A percentile compares a stretch with the other conserved stretches of the same genome.
Conservation (phyloP, 2,888 invertebrate species). For the Agrochola lota region DNA sequence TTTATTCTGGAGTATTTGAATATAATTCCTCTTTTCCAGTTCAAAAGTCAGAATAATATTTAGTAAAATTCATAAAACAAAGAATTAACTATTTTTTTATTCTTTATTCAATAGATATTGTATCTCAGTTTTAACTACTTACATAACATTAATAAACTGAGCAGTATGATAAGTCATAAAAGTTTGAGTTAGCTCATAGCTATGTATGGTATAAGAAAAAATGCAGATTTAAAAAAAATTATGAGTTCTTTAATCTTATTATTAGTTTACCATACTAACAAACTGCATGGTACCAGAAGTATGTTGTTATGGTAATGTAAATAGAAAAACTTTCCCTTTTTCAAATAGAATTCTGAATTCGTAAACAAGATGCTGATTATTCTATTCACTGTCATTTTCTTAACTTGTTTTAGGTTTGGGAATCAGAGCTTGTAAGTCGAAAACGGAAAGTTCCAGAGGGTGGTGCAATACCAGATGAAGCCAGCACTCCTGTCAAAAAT, state of each 20-base stretch:
- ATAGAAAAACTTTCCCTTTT: neutral
- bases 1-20: neutral
- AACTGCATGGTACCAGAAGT: neutral
- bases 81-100: neutral
- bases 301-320: neutral
- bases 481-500: slow-evolving; percentile 82
- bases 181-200: slow-evolving; percentile 9
- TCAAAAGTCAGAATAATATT: neutral
- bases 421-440: slow-evolving; percentile 84
- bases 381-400: neutral
- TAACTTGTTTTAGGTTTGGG: slow-evolving; percentile 81
- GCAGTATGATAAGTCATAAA: slow-evolving; percentile 25
- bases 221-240: neutral
- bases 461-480: slow-evolving; percentile 79
- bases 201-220: slow-evolving; percentile 9
- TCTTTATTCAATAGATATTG: neutral
- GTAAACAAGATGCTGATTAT: neutral
- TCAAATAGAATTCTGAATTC: neutral
- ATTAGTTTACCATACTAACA: too few species aligned
- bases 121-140: slow-evolving; percentile 14
- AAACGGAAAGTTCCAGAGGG: slow-evolving; percentile 86
- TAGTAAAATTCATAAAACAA: neutral
- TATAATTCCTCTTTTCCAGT: neutral
- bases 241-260: neutral
- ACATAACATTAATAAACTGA: slow-evolving; percentile 30